Evolutionary conservation across 1,140 invertebrate genomes (phyloP).

Genomic region (Drosophila mojavensis): DNA sequence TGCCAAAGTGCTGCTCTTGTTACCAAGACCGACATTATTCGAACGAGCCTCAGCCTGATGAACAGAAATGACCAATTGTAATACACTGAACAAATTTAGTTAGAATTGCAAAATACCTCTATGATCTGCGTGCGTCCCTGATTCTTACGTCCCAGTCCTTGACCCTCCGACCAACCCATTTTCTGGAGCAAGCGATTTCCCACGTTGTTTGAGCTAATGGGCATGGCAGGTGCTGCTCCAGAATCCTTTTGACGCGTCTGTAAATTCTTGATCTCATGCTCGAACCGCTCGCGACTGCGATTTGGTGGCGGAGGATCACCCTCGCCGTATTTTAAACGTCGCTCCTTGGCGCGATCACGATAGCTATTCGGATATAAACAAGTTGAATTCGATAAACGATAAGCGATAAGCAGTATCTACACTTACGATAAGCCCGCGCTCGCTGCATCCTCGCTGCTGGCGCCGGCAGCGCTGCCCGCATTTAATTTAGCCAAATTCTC

Average conservation of each 20-base stretch:
- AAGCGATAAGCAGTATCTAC: no score
- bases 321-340: constrained; percentile 96
- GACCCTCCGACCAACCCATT: constrained; percentile 99
- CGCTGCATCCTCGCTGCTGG: constrained; percentile 29
- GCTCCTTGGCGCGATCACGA: constrained; percentile 97
- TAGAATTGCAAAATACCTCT: constrained; percentile 86
- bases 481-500: constrained; percentile 89
- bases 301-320: constrained; percentile 90
- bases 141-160: constrained; percentile 95
- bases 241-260: constrained; percentile 59
- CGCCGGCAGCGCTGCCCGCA: not conserved
- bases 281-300: constrained; percentile 89
- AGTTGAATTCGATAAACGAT: not conserved
- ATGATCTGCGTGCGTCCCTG: constrained; percentile 97
- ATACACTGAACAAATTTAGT: not conserved
- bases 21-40: constrained; percentile 89
- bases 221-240: constrained; percentile 81
- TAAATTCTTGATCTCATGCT: constrained; percentile 82
- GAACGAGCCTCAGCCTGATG: constrained; percentile 83
- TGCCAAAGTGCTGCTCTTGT: constrained; percentile 87
- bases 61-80: not conserved
- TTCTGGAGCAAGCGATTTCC: constrained; percentile 97
- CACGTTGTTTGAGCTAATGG: constrained; percentile 94
- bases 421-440: constrained; percentile 55
- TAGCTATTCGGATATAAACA: constrained; percentile 85